Base-by-base conservation (phyloP, 2,797 vertebrate genomes). In the Bradypus variegatus region DNA sequence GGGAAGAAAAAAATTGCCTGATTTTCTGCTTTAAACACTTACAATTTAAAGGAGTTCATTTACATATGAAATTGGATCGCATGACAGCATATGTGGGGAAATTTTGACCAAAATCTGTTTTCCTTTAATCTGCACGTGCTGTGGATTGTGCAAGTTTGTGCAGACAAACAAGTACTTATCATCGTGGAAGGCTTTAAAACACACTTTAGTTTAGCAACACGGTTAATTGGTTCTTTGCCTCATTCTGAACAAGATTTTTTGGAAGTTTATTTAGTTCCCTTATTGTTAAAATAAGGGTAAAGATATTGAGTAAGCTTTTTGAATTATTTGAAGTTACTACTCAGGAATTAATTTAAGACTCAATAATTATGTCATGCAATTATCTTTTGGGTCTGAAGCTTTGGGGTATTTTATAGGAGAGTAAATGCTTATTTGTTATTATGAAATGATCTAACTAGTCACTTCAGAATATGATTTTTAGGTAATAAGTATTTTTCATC, bases 1-100 rank as follows among this genome's bases (percentile, higher is more conserved):
- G 81, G 79, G 29, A 31, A 81, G 21, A 53, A 21, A 45, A 16
- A 48, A 86, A 88, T 91, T 90, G 88, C 81, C 94, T 91, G 55
- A 92, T 88, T 96, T 95, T 91, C 91, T 94, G 69, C 80, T 92
- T 93, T 76, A 72, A 95, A 60, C 55, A 93, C 53, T 87, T 53
- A 16, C 0, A 2, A 38, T 83, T 83, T 75, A 92, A 92, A 89
- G 62, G 60, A 90, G 50, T 76, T 92, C 53, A 86, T 95, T 96
- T 88, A 76, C 75, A 84, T 90, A 38, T 69, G n/a, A 92, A 86
- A 90, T 76, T 86, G 29, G 93, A 78, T 88, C 19, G 62, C 48
- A 72, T 27, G 69, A 78, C 65, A 62, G 70, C 64, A 53, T 45
- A 38, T 87, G 82, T 58, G 84, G 65, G 86, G 62, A 70, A 86